Percentiles rank a stretch among this genome's conserved stretches.
These are phyloP conservation scores for Psettodes erumei DNA, from an alignment of 2,113 vertebrate species.

Conservation along the genomic window DNA sequence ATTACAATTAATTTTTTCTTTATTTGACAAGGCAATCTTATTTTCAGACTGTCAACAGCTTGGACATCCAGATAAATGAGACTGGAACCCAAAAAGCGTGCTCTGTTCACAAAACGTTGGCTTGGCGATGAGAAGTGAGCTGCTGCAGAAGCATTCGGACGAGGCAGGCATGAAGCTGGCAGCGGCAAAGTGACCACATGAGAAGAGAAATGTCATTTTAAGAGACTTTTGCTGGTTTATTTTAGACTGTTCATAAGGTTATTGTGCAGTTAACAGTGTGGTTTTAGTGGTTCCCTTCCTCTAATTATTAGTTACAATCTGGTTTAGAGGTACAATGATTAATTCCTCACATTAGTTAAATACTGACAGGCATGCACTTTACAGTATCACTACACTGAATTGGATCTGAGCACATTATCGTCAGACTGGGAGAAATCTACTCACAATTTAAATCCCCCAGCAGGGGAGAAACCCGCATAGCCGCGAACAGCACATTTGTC, in stretches of 20 bases:
- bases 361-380: no score
- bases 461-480: background rate
- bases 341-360: conserved; percentile 1
- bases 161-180: conserved; percentile 61
- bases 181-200: conserved; percentile 56
- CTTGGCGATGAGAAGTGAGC: conserved; percentile 65
- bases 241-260: background rate
- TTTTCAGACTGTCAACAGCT: background rate
- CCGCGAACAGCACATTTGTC: background rate
- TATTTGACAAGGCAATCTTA: background rate
- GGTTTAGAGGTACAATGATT: conserved; percentile 27
- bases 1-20: background rate
- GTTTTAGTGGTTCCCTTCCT: conserved; percentile 50
- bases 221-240: background rate
- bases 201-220: conserved; percentile 36
- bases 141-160: conserved; percentile 54
- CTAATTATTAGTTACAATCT: conserved; percentile 19
- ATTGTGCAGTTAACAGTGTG: conserved; percentile 3
- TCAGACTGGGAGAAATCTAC: background rate
- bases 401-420: background rate
- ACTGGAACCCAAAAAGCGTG: conserved; percentile 37
- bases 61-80: conserved; percentile 30
- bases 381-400: background rate
- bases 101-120: conserved; percentile 75
- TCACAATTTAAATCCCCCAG: conserved; percentile 14